phyloP scores from a whole-genome alignment of 2,888 invertebrate species.

The Odontothrips loti region DNA sequence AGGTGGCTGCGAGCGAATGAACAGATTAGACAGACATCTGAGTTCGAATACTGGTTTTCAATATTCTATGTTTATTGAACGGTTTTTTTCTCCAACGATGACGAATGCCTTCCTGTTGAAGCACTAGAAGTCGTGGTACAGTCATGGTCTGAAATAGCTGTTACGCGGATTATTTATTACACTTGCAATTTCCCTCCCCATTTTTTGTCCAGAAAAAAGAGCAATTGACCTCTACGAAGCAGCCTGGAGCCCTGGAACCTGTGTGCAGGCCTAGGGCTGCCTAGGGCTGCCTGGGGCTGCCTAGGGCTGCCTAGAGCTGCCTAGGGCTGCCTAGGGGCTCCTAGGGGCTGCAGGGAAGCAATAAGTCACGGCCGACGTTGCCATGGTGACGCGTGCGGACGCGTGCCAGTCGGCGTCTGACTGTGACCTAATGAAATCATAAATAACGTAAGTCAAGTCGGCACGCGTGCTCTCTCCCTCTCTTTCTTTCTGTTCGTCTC shows the following conservation, averaged over 20 bases:
- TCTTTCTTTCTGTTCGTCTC: too few species aligned
- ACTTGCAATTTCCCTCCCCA: neutral
- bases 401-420: too few species aligned
- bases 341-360: neutral
- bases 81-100: neutral
- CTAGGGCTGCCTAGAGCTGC: too few species aligned
- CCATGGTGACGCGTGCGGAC: too few species aligned
- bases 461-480: neutral
- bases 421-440: conserved; percentile 14
- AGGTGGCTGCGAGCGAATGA: conserved; percentile 60
- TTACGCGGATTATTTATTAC: too few species aligned
- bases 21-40: conserved; percentile 1
- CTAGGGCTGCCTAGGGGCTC: too few species aligned
- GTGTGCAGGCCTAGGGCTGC: too few species aligned
- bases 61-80: neutral
- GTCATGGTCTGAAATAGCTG: too few species aligned
- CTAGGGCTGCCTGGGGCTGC: too few species aligned
- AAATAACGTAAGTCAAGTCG: conserved; percentile 14
- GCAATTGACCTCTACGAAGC: neutral
- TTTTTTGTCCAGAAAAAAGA: neutral
- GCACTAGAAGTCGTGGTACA: too few species aligned
- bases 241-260: too few species aligned
- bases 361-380: neutral
- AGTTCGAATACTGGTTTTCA: conserved; percentile 9
- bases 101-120: too few species aligned